Evolutionary conservation across 2,113 vertebrate genomes (phyloP).

Genomic region (Urocolius indicus): DNA sequence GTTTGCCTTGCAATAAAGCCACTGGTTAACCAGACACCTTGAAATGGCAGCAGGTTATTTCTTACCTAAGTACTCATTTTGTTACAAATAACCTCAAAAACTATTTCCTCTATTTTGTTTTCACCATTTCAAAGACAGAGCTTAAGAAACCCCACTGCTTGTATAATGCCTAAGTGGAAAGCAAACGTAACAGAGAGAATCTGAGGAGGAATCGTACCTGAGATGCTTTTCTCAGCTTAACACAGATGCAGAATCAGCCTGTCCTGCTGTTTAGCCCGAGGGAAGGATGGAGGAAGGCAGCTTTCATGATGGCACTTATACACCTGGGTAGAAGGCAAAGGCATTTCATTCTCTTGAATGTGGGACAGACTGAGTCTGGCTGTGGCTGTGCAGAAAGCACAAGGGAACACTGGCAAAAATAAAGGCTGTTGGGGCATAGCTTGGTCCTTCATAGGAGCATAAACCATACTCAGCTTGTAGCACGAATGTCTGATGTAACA

Average conservation of each 20-base stretch:
- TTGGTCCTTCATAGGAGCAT: neutral
- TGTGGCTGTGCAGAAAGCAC: neutral
- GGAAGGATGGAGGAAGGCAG: neutral
- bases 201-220: fast-evolving
- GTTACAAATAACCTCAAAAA: neutral
- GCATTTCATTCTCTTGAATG: neutral
- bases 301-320: fast-evolving
- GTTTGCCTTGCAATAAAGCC: neutral
- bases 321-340: neutral
- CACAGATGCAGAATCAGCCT: neutral
- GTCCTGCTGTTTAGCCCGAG: neutral
- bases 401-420: neutral
- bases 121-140: neutral
- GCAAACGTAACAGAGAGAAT: neutral
- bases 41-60: neutral
- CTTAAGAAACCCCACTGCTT: neutral
- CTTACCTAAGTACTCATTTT: neutral
- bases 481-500: neutral
- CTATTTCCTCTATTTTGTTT: neutral
- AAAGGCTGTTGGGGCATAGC: neutral
- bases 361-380: neutral
- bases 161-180: neutral
- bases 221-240: neutral
- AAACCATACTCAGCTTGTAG: neutral
- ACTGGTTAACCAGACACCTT: neutral